phyloP scores from a whole-genome alignment of 2,113 vertebrate genomes.

The Alexandromys fortis region DNA sequence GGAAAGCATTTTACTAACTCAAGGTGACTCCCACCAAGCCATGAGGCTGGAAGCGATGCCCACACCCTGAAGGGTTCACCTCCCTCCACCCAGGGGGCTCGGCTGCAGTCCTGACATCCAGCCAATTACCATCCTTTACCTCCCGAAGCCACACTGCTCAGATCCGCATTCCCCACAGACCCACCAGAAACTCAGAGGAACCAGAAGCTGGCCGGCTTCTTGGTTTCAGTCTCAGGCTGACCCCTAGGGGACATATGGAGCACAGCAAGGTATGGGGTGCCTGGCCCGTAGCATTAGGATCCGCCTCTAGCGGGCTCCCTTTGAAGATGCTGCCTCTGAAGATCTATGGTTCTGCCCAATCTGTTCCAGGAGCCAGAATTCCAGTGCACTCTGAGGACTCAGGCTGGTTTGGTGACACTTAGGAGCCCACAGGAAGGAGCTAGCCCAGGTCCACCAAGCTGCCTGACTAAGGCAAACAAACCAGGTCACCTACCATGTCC shows the following conservation, averaged over 20 bases:
- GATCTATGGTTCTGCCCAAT: background rate
- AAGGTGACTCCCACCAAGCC: background rate
- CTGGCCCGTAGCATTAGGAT: rapidly evolving
- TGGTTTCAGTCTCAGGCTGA: constrained; percentile 65
- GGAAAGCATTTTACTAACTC: background rate
- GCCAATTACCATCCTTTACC: rapidly evolving
- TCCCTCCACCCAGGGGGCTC: background rate
- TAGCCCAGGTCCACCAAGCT: background rate
- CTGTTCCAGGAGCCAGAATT: background rate
- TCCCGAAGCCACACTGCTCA: background rate
- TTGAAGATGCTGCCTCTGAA: background rate
- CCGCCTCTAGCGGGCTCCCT: background rate
- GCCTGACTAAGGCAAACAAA: background rate
- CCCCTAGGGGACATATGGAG: constrained; percentile 69
- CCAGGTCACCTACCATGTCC: background rate
- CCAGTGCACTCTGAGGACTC: background rate
- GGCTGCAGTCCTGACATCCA: background rate
- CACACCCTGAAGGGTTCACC: background rate
- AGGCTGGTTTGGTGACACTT: background rate
- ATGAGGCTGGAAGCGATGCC: background rate
- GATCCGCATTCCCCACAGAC: background rate
- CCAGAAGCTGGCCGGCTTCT: background rate
- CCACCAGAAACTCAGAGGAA: background rate
- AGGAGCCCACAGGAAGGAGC: background rate
- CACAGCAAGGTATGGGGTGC: constrained; percentile 20